Evolutionary conservation across 2,888 invertebrate genomes (phyloP).

Genomic region (Lagria hirta): DNA sequence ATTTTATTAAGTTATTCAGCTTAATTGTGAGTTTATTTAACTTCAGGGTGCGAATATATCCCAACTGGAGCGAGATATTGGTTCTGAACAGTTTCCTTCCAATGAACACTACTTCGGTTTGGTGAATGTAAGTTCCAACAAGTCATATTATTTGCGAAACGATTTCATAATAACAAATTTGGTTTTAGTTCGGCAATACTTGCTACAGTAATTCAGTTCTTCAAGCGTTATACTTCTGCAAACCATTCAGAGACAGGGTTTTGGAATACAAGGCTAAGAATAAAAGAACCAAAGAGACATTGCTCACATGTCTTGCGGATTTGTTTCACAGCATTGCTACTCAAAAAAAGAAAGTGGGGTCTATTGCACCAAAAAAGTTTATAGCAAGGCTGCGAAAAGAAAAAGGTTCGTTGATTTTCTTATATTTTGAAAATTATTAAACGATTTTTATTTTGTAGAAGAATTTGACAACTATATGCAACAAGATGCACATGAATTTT

Average conservation of each 20-base stretch:
- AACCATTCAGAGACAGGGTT: conserved; percentile 98
- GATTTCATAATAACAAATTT: conserved; percentile 11
- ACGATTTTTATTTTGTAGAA: conserved; percentile 67
- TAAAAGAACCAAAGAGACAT: conserved; percentile 93
- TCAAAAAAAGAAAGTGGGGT: conserved; percentile 99
- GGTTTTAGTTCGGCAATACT: conserved; percentile 93
- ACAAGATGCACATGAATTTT: conserved; percentile 99
- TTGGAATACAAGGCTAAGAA: conserved; percentile 97
- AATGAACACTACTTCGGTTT: conserved; percentile 99
- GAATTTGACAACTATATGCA: conserved; percentile 99
- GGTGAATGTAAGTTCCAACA: conserved; percentile 95
- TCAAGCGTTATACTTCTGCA: conserved; percentile 99
- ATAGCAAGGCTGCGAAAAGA: conserved; percentile 97
- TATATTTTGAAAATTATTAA: neutral
- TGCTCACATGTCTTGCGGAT: conserved; percentile 97
- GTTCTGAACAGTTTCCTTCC: conserved; percentile 95
- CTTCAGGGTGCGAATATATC: conserved; percentile 87
- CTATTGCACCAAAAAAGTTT: conserved; percentile 99
- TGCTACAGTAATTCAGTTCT: conserved; percentile 99
- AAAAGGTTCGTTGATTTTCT: conserved; percentile 68
- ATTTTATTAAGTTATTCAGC: conserved; percentile 27
- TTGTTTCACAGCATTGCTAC: conserved; percentile 99
- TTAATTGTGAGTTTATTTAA: conserved; percentile 3
- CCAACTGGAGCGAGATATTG: conserved; percentile 98
- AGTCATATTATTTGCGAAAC: conserved; percentile 8